Percentiles rank a stretch among this genome's conserved stretches.
phyloP scores from a whole-genome alignment of 2,888 invertebrate species.

The Toxonevra muliebris region DNA sequence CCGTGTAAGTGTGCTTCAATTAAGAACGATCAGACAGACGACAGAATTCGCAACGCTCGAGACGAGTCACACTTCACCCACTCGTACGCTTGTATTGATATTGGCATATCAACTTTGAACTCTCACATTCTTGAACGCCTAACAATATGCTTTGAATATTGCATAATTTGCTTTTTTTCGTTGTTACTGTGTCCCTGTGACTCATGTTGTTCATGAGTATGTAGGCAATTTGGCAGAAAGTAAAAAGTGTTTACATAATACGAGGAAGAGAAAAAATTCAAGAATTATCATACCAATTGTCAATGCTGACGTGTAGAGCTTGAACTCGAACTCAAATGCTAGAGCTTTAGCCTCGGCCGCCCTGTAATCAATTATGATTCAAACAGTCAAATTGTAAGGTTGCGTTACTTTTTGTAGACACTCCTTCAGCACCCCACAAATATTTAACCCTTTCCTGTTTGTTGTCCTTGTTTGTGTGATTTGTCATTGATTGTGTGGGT shows the following conservation, averaged over 20 bases:
- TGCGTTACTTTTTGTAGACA: not conserved
- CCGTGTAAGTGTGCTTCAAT: not conserved
- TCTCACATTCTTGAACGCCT: not conserved
- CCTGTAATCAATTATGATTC: not conserved
- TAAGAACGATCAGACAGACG: not conserved
- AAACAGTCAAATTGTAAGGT: not conserved
- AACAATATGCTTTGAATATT: not conserved
- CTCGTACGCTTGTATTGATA: not conserved
- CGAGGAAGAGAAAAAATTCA: too few relatives aligned
- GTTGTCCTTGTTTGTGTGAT: not conserved
- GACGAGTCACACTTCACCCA: not conserved
- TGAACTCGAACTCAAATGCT: not conserved
- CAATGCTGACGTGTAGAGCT: not conserved
- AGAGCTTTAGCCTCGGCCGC: not conserved
- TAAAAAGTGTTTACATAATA: too few relatives aligned
- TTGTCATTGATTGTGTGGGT: not conserved
- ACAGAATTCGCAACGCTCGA: not conserved
- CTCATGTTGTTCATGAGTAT: not conserved
- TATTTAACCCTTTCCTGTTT: not conserved
- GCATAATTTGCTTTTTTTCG: constrained; percentile 1
- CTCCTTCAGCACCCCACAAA: not conserved
- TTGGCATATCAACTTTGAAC: not conserved
- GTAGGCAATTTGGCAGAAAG: too few relatives aligned
- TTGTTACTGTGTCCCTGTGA: not conserved
- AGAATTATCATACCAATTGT: too few relatives aligned